Evolutionary conservation across 2,113 vertebrate genomes (phyloP), one percentile per base, ranked within the genome.

Genomic region (Muntiacus reevesi): DNA sequence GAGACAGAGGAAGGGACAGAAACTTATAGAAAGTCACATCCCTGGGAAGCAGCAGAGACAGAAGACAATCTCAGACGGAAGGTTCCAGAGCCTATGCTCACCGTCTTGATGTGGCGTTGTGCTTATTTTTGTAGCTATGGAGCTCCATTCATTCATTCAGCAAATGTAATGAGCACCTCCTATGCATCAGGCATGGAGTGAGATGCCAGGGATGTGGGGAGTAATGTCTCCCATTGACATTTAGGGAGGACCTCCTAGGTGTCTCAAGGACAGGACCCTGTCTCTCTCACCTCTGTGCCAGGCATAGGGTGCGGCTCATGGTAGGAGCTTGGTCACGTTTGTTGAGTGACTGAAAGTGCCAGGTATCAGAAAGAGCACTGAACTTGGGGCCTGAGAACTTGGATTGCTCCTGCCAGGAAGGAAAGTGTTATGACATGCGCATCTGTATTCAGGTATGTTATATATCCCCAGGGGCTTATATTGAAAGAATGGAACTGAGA

Each of bases 401-500:
- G 97, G 97, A 97, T 23, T 64, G 64, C 93, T 82, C 47, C 85
- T 28, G 47, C 86, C 0, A 67, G 59, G 82, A 97, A 95, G 93
- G 87, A n/a, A 55, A 82, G n/a, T 97, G 96, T 97, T 97, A 95
- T 85, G 96, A 98, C 96, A 33, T 13, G 88, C 60, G 95, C 98
- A 95, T 98, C 95, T 85, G n/a, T 43, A 83, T 94, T 97, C 98
- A 98, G 98, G 97, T 97, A 98, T 94, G 94, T 96, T 92, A 96
- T 89, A 36, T 28, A 50, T 83, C 98, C 97, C 91, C 21, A 7
- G 95, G 95, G 98, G 93, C 97, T 98, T 86, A 11, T 97, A 95
- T 74, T n/a, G 67, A 74, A 96, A 96, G 94, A 91, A 67, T 43
- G n/a, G 59, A 85, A 64, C 86, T 92, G 95, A 98, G 97, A 98